A percentile compares a stretch with the other conserved stretches of the same genome.
Conservation (phyloP, 2,888 invertebrate species). For the Lathronympha strigana region DNA sequence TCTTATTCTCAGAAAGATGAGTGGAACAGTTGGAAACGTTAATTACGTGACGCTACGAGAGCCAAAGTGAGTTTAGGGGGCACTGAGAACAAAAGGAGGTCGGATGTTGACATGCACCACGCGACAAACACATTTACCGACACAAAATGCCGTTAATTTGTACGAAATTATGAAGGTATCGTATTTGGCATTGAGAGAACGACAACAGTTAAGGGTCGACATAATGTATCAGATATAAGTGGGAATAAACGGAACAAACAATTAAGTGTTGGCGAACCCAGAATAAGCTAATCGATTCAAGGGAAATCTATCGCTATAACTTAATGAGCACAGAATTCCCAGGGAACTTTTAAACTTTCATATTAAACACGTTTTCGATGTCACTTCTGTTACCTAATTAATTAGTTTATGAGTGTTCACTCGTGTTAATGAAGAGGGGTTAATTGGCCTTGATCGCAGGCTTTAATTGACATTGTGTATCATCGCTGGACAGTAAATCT, state of each 20-base stretch:
- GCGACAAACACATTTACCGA: conserved; percentile 24
- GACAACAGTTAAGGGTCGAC: not conserved
- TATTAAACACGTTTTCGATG: not conserved
- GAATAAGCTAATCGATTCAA: conserved; percentile 6
- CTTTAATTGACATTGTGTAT: conserved; percentile 9
- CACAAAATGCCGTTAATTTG: conserved; percentile 24
- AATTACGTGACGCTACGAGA: conserved; percentile 33
- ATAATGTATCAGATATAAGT: conserved; percentile 14
- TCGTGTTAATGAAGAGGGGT: not conserved
- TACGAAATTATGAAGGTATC: conserved; percentile 8
- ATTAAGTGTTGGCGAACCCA: conserved; percentile 17
- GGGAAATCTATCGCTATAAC: conserved; percentile 8
- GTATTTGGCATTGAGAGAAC: conserved; percentile 1
- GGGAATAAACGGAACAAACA: conserved; percentile 25
- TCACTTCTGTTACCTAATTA: conserved; percentile 12
- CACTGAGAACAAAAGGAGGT: conserved; percentile 48
- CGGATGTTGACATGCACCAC: conserved; percentile 44
- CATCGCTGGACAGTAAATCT: not conserved
- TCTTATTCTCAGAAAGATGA: conserved; percentile 18
- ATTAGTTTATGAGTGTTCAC: conserved; percentile 1
- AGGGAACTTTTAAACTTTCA: not conserved
- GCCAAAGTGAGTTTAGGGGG: conserved; percentile 41
- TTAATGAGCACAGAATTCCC: not conserved
- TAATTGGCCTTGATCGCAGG: not conserved
- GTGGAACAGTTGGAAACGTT: conserved; percentile 28